Percentiles rank a stretch among this genome's conserved stretches.
Evolutionary conservation across 2,113 vertebrate species (phyloP).

Genomic region (Carlito syrichta): DNA sequence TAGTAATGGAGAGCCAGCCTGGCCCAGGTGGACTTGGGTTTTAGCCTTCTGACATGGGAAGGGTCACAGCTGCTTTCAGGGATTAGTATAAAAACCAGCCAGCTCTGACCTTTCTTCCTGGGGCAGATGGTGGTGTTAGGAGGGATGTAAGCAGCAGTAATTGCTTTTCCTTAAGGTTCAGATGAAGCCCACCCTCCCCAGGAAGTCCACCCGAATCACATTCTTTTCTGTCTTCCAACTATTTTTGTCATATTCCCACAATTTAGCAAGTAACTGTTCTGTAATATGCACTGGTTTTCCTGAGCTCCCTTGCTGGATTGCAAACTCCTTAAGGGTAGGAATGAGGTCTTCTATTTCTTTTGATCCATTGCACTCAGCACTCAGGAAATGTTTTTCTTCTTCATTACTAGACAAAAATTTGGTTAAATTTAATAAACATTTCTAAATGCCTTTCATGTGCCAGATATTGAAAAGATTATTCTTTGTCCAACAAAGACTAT

Average conservation of each 20-base stretch:
- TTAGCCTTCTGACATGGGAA: neutral
- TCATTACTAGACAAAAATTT: neutral
- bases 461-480: slow-evolving; percentile 1
- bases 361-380: neutral
- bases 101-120: neutral
- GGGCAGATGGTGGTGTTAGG: neutral
- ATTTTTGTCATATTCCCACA: neutral
- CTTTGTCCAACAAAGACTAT: slow-evolving; percentile 1
- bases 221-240: neutral
- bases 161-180: neutral
- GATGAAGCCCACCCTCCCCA: neutral
- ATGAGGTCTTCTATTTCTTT: neutral
- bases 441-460: neutral
- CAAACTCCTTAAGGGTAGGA: neutral
- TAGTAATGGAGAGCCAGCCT: neutral
- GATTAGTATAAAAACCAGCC: neutral
- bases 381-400: neutral
- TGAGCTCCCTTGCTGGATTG: neutral
- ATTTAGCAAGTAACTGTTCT: neutral
- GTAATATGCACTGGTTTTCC: neutral
- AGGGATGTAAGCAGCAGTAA: too few relatives aligned
- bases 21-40: neutral
- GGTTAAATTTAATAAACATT: slow-evolving; percentile 8
- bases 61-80: neutral
- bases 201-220: neutral